These are phyloP conservation scores for Acrobeloides nanus DNA, from an alignment of 2,888 invertebrate species.

Conservation along the genomic window DNA sequence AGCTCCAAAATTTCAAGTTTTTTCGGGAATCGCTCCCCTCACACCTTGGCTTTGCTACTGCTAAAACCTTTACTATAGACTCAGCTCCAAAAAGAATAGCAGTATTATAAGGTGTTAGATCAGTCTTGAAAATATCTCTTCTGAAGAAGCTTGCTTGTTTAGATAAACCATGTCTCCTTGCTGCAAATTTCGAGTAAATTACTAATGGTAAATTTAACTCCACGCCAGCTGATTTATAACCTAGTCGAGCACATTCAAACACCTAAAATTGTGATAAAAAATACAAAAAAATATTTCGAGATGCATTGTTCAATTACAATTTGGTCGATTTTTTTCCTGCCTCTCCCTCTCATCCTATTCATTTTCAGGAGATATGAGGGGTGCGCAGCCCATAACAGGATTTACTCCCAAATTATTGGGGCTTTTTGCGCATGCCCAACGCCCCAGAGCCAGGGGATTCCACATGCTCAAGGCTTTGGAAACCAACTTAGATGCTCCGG, in stretches of 20 bases:
- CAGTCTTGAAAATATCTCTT: constrained; percentile 44
- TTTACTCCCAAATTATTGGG: too few species aligned
- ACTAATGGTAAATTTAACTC: constrained; percentile 47
- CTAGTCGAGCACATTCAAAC: constrained; percentile 44
- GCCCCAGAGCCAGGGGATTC: too few species aligned
- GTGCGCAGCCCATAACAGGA: too few species aligned
- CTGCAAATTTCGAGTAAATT: constrained; percentile 30
- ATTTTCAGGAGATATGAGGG: too few species aligned
- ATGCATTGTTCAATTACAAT: constrained; percentile 12
- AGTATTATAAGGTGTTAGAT: constrained; percentile 34
- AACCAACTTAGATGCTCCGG: too few species aligned
- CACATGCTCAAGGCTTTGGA: too few species aligned
- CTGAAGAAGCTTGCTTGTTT: constrained; percentile 24
- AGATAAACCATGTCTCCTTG: constrained; percentile 27
- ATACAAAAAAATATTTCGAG: not conserved
- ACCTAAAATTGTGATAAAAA: constrained; percentile 30
- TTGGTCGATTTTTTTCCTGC: too few species aligned
- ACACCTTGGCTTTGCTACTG: not conserved
- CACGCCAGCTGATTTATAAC: constrained; percentile 39
- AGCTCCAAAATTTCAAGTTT: too few species aligned
- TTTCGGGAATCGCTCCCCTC: too few species aligned
- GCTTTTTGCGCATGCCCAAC: too few species aligned
- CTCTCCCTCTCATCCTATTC: too few species aligned
- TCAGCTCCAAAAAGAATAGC: constrained; percentile 50
- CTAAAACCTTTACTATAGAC: constrained; percentile 27